Evolutionary conservation across 2,888 invertebrate species (phyloP).

Genomic region (Beris morrisii): DNA sequence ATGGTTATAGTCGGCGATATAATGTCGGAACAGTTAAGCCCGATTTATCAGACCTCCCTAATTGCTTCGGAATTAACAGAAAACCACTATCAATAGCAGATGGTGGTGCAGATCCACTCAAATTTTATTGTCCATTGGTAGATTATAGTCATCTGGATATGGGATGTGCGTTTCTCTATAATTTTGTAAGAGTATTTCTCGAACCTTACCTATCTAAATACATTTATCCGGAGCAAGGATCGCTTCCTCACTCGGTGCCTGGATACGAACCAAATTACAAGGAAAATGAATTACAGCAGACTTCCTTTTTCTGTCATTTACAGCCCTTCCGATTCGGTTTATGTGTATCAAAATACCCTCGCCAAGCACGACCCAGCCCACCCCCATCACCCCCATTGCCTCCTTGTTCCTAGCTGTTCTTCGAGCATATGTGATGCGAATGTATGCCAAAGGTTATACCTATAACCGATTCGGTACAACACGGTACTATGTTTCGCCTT

Average conservation of each 20-base stretch:
- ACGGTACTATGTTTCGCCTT: slow-evolving; percentile 25
- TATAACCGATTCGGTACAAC: slow-evolving; percentile 4
- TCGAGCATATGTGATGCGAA: neutral
- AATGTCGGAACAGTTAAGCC: slow-evolving; percentile 16
- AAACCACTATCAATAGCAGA: slow-evolving; percentile 29
- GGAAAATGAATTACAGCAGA: slow-evolving; percentile 27
- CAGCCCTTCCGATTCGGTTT: slow-evolving; percentile 25
- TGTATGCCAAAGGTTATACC: slow-evolving; percentile 13
- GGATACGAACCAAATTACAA: slow-evolving; percentile 11
- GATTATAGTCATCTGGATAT: slow-evolving; percentile 12
- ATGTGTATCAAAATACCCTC: slow-evolving; percentile 24
- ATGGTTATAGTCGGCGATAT: neutral
- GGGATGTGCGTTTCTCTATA: neutral
- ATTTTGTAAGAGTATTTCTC: no score
- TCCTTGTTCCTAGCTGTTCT: neutral
- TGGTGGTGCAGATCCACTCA: slow-evolving; percentile 22
- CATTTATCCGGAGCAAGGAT: no score
- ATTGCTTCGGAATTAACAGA: slow-evolving; percentile 27
- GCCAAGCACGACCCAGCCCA: neutral
- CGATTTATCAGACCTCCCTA: slow-evolving; percentile 26
- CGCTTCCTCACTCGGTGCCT: no score
- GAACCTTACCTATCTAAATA: no score
- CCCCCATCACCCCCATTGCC: neutral
- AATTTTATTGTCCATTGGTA: slow-evolving; percentile 27
- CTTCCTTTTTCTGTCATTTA: slow-evolving; percentile 28